Evolutionary conservation across 2,113 vertebrate genomes (phyloP).

Genomic region (Leptodactylus fuscus): DNA sequence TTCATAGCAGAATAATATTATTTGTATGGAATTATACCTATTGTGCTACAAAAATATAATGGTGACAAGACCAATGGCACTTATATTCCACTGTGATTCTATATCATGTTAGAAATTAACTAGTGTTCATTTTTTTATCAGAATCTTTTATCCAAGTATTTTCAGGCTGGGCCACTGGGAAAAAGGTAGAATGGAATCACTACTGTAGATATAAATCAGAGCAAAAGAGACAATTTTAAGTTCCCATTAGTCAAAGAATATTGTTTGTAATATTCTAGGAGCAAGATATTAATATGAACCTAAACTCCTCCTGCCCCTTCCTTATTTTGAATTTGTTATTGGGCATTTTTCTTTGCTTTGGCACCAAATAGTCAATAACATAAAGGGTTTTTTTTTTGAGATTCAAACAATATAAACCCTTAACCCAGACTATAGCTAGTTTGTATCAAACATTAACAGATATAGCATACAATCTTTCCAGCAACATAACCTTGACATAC

Average conservation of each 20-base stretch:
- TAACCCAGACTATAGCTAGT: background rate
- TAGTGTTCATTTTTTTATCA: background rate
- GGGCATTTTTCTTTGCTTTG: too few species aligned
- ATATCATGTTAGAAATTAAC: background rate
- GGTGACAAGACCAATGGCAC: too few species aligned
- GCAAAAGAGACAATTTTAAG: background rate
- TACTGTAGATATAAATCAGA: too few species aligned
- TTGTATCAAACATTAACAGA: background rate
- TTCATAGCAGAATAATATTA: slow-evolving; percentile 35
- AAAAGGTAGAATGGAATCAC: too few species aligned
- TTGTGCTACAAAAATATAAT: slow-evolving; percentile 17
- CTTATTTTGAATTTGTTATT: too few species aligned
- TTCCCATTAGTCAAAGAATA: background rate
- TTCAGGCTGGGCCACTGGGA: background rate
- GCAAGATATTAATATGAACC: too few species aligned
- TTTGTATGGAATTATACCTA: slow-evolving; percentile 20
- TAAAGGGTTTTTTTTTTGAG: background rate
- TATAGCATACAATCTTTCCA: background rate
- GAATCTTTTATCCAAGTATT: background rate
- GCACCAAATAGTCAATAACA: too few species aligned
- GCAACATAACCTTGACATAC: background rate
- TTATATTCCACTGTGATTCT: too few species aligned
- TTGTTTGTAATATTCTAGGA: too few species aligned
- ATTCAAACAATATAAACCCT: background rate
- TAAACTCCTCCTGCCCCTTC: too few species aligned